Percentiles rank a stretch among this genome's conserved stretches.
Evolutionary conservation across 2,888 invertebrate species (phyloP).

Genomic region (Trachelus tabidus): DNA sequence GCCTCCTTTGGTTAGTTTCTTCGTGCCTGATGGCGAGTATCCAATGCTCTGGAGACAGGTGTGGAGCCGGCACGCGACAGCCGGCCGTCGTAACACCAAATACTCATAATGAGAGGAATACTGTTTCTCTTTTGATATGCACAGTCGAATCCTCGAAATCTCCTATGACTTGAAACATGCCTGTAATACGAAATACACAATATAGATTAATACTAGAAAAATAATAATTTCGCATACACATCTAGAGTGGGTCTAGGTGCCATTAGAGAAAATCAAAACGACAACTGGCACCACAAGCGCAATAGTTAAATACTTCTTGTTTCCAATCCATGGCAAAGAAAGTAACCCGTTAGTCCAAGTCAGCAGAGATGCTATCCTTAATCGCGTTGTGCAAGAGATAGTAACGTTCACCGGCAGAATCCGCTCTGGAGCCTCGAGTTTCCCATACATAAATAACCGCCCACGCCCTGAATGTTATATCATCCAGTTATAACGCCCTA

Average conservation of each 20-base stretch:
- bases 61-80: conserved; percentile 53
- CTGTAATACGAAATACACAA: not conserved
- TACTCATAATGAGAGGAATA: not conserved
- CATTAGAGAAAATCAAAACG: not conserved
- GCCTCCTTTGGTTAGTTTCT: conserved; percentile 29
- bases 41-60: conserved; percentile 42
- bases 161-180: not conserved
- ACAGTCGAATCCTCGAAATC: not conserved
- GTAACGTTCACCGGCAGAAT: conserved; percentile 14
- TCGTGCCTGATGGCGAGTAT: conserved; percentile 23
- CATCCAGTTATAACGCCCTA: conserved; percentile 31
- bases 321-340: not conserved
- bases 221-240: not conserved
- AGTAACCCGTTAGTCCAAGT: not conserved
- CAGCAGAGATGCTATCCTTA: not conserved
- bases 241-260: not conserved
- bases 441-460: conserved; percentile 39
- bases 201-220: not conserved
- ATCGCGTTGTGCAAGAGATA: conserved; percentile 1
- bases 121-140: not conserved
- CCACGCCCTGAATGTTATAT: conserved; percentile 27
- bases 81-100: conserved; percentile 40
- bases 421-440: conserved; percentile 23
- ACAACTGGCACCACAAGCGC: not conserved
- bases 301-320: not conserved